phyloP scores from a whole-genome alignment of 2,797 vertebrate species.

The Cebuella pygmaea region DNA sequence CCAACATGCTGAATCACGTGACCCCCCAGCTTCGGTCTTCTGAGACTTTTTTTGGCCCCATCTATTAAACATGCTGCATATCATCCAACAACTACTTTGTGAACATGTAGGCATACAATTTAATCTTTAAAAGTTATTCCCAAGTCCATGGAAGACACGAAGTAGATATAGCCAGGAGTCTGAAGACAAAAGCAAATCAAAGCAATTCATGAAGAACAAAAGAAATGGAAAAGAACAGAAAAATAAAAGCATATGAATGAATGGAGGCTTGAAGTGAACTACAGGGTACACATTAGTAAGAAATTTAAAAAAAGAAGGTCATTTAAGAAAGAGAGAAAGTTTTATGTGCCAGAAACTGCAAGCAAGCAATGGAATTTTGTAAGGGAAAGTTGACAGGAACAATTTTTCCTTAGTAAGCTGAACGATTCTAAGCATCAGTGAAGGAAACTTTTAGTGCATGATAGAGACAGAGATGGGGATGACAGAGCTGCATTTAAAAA shows the following conservation, averaged over 20 bases:
- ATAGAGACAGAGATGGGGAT: not conserved
- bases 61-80: not conserved
- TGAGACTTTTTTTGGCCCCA: not conserved
- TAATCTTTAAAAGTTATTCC: conserved; percentile 55
- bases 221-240: conserved; percentile 32
- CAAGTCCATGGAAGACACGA: conserved; percentile 62
- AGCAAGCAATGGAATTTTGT: conserved; percentile 49
- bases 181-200: conserved; percentile 78
- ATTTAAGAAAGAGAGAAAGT: conserved; percentile 58
- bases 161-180: conserved; percentile 30
- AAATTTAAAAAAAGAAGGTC: not conserved
- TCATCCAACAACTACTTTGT: not conserved
- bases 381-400: conserved; percentile 42
- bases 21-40: not conserved
- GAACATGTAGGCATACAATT: not conserved
- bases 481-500: not conserved
- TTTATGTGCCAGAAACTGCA: conserved; percentile 33
- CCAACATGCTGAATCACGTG: not conserved
- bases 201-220: conserved; percentile 74
- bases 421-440: not conserved
- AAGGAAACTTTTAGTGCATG: not conserved
- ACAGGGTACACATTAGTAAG: not conserved
- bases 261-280: not conserved
- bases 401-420: conserved; percentile 9
- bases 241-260: conserved; percentile 53